A percentile compares a stretch with the other conserved stretches of the same genome.
Evolutionary conservation across 64 coral and sea anemone genomes (phyloP).

Genomic region (Exaiptasia diaphana): DNA sequence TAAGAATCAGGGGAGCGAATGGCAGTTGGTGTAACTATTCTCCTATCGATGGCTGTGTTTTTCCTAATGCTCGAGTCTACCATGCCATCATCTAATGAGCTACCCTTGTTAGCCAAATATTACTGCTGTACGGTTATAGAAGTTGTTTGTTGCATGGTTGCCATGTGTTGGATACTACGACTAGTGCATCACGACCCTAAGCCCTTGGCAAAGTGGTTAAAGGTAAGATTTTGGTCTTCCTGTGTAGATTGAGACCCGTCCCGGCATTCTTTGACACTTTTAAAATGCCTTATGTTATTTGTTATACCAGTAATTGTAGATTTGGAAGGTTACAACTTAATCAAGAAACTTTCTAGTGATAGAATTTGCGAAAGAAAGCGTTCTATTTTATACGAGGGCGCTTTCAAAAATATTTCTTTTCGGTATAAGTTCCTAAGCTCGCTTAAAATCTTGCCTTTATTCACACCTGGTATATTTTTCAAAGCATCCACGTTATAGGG

Average conservation of each 20-base stretch:
- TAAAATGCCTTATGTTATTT: too few species aligned
- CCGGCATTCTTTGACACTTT: background rate
- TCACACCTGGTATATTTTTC: too few species aligned
- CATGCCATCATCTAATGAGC: conserved; percentile 66
- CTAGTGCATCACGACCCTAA: conserved; percentile 64
- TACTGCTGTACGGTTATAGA: conserved; percentile 95
- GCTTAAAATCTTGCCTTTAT: too few species aligned
- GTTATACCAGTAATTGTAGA: too few species aligned
- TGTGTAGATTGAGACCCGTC: background rate
- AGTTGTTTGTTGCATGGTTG: conserved; percentile 38
- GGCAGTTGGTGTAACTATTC: conserved; percentile 84
- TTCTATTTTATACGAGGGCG: too few species aligned
- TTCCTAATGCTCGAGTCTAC: conserved; percentile 92
- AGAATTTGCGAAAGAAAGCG: too few species aligned
- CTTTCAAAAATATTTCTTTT: too few species aligned
- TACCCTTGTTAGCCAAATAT: conserved; percentile 90
- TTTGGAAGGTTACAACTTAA: too few species aligned
- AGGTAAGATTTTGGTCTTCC: conserved; percentile 51
- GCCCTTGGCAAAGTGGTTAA: conserved; percentile 49
- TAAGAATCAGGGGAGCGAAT: conserved; percentile 91
- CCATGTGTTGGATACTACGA: conserved; percentile 65
- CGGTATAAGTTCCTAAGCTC: too few species aligned
- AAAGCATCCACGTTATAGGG: too few species aligned
- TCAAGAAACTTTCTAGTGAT: too few species aligned
- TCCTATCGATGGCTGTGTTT: conserved; percentile 78